Base-by-base conservation (phyloP, 2,888 invertebrate species). In the Lasioglossum vierecki region DNA sequence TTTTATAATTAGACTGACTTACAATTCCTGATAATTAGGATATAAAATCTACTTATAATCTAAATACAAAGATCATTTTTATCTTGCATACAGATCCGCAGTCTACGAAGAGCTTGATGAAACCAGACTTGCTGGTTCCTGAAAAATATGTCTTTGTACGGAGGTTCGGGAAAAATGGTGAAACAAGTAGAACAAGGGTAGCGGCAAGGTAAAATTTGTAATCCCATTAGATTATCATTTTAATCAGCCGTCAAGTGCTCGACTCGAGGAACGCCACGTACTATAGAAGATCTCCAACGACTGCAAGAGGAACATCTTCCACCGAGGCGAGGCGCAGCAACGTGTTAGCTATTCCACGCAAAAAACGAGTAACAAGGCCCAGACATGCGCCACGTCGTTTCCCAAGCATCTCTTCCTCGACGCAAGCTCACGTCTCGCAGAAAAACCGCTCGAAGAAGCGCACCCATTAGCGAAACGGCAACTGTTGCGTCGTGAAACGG, bases 361-460 rank as follows among this genome's bases (percentile, higher is more conserved):
- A 68, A 46, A 46, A 72, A 72, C 71, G 13, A 30, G 71, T 72
- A 68, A 72, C 71, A 72, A 46, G 71, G 44, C 46, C 46, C 71
- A 72, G 71, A 72, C 71, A 72, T 72, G 71, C 41, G 46, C 71
- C 46, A 46, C 30, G 46, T 72, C 44, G 46, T 72, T 72, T 72
- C 44, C 71, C 71, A 72, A 46, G 44, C 71, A 30, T 72, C 46
- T 46, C 46, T 72, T 46, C 46, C 44, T 26, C 44, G 30, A 46
- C 30, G 26, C 46, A 46, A 72, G 71, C 70, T 70, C 41, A 44
- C 70, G 13, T 15, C 68, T 18, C 30, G 46, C 71, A 72, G 68
- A 68, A 72, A 72, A 72, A 72, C 26, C 18, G 46, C 26, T 18
- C 46, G 30, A 72, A 72, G 46, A 26, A 72, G 26, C 44, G 71